Evolutionary conservation across 2,888 invertebrate species (phyloP).

Genomic region (Pedicia rivosa): DNA sequence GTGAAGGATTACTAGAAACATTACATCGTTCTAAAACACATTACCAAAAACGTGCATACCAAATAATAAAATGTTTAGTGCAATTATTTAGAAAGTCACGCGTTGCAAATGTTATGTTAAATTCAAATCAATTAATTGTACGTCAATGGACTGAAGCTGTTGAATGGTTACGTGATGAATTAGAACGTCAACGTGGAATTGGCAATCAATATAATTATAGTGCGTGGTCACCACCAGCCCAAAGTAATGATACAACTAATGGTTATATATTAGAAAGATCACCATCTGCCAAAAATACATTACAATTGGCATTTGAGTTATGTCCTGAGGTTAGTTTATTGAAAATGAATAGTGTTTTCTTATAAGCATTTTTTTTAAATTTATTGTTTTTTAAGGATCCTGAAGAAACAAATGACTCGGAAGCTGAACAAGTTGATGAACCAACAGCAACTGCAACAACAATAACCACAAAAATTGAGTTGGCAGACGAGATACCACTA

Average conservation of each 20-base stretch:
- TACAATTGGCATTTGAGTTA: constrained; percentile 61
- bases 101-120: constrained; percentile 63
- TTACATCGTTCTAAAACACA: constrained; percentile 84
- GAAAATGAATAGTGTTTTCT: neutral
- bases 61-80: constrained; percentile 92
- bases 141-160: constrained; percentile 80
- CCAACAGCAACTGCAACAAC: constrained; percentile 14
- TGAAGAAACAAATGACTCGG: constrained; percentile 30
- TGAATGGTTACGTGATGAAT: constrained; percentile 89
- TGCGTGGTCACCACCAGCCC: constrained; percentile 88
- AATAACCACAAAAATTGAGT: constrained; percentile 14
- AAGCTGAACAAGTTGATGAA: constrained; percentile 26
- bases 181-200: constrained; percentile 49
- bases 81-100: constrained; percentile 75
- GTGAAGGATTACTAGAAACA: constrained; percentile 86
- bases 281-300: constrained; percentile 78
- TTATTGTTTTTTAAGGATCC: constrained; percentile 20
- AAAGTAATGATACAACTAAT: constrained; percentile 88
- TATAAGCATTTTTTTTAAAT: neutral
- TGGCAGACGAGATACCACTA: constrained; percentile 11
- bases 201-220: constrained; percentile 61
- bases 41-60: constrained; percentile 93
- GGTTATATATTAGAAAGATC: constrained; percentile 90
- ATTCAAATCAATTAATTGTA: constrained; percentile 59
- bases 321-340: constrained; percentile 45